Evolutionary conservation across 2,797 vertebrate species (phyloP), one percentile per base, ranked within the genome.

Genomic region (Sciaenops ocellatus): DNA sequence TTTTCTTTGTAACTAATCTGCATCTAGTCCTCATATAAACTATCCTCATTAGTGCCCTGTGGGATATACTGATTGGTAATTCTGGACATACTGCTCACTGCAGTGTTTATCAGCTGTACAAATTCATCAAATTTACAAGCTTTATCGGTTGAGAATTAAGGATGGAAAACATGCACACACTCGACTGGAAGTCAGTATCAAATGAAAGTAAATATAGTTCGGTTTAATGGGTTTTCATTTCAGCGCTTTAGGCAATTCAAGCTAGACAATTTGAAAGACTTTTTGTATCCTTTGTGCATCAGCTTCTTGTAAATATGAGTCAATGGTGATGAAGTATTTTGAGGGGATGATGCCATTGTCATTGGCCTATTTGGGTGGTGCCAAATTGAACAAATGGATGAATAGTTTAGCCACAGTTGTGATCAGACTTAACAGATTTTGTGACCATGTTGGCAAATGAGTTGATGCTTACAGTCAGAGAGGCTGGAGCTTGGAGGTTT

Each of bases 41-140:
- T 38, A 59, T 70, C 34, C 46, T 80, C 68, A 78, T 85, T 61
- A 70, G 50, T 30, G 55, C 20, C 73, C 67, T 54, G 22, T 57
- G 65, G 63, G 69, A 71, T 47, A 26, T 34, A 22, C 38, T 65
- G 62, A 69, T 67, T 80, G 55, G 54, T 44, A 59, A 82, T 65
- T 55, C 66, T 62, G 60, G 51, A 73, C 60, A 66, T 34, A 47
- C 41, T 47, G 22, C 64, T 63, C 60, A 38, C 38, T 75, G 56
- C 9, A 48, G 26, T 41, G 65, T 79, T 85, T n/a, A 60, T 73
- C 51, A 60, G 64, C 30, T 13, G 30, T 60, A 48, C 26, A 68
- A 82, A 79, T 47, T 42, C 57, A 68, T 38, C 0, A 12, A 34
- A 78, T 78, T 38, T 66, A 73, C 51, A 71, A 55, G 55, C 22